Base-by-base conservation (phyloP, 2,888 invertebrate genomes). In the Thera obeliscata region DNA sequence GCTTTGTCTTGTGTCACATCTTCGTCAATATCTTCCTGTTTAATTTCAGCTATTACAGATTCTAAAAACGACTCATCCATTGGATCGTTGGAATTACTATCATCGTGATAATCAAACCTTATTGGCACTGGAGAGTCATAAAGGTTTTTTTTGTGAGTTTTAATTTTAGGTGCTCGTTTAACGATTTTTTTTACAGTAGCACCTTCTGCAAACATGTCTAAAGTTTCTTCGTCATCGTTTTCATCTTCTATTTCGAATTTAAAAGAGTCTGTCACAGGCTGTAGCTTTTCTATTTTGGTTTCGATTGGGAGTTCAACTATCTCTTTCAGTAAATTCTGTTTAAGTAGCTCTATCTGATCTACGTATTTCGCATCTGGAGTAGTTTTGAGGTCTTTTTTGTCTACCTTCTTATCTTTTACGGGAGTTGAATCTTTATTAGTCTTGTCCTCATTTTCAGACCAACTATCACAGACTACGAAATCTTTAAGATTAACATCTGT, bases 361-460 rank as follows among this genome's bases (percentile, higher is more conserved):
- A 76, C 79, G 66, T 76, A 74, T 48, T 76, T 70, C 12, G 78
- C 22, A 22, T 56, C 8, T n/a, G 65, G 63, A 12, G 70, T 54
- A 4, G 46, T 43, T 55, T 57, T 61, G 8, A 62, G 41, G 38
- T 69, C 64, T 3, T 54, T 8, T 7, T 49, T 59, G 22, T 67
- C 63, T 61, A 63, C 61, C 67, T 81, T 86, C 0, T 85, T 84
- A 3, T 82, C 83, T 0, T 74, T 60, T 72, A 81, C 85, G 0
- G 90, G 91, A 62, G 89, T 91, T 0, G 79, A 74, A 49, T 75
- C 80, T 48, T 76, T 81, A 22, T 22, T 22, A 52, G 3, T 7
- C 5, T 87, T 91, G 2, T 91, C 91, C 9, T 93, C 93, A 57
- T 88, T 91, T 41, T 93, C 93, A 12, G 94, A 93, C 94, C 94